A percentile compares a stretch with the other conserved stretches of the same genome.
Evolutionary conservation across 2,797 vertebrate species (phyloP).

Genomic region (Diglossa cyanea): DNA sequence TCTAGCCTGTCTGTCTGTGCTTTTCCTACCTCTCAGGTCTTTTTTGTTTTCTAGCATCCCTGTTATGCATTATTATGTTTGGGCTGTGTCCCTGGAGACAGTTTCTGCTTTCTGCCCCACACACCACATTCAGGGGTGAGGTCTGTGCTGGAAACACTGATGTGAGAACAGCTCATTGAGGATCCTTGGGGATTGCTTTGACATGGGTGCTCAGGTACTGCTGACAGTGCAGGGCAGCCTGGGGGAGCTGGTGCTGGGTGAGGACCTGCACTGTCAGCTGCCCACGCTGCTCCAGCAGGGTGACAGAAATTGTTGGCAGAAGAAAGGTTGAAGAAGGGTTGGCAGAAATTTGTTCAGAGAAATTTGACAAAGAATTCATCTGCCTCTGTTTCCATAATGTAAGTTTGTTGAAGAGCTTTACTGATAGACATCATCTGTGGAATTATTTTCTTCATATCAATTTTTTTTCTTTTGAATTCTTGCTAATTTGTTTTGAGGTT

Average conservation of each 20-base stretch:
- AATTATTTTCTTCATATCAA: background rate
- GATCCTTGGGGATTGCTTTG: background rate
- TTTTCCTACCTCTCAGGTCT: background rate
- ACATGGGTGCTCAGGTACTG: background rate
- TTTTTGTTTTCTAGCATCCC: background rate
- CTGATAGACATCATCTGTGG: background rate
- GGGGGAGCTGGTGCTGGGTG: background rate
- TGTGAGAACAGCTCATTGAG: background rate
- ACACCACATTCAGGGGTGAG: background rate
- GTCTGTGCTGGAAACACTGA: accelerated
- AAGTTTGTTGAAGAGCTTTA: background rate
- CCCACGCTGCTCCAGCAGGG: background rate
- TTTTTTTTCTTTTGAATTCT: background rate
- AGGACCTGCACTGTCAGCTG: background rate
- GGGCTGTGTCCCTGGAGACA: background rate
- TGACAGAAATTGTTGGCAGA: background rate
- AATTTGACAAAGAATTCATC: background rate
- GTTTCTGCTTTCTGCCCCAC: background rate
- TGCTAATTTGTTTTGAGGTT: background rate
- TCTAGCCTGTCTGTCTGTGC: accelerated
- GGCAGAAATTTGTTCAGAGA: background rate
- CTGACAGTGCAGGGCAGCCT: background rate
- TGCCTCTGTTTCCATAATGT: background rate
- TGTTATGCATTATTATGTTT: background rate
- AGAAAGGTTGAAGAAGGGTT: too few relatives aligned